Base-by-base conservation (phyloP, 2,113 vertebrate species). In the Chamaetylas fuelleborni region DNA sequence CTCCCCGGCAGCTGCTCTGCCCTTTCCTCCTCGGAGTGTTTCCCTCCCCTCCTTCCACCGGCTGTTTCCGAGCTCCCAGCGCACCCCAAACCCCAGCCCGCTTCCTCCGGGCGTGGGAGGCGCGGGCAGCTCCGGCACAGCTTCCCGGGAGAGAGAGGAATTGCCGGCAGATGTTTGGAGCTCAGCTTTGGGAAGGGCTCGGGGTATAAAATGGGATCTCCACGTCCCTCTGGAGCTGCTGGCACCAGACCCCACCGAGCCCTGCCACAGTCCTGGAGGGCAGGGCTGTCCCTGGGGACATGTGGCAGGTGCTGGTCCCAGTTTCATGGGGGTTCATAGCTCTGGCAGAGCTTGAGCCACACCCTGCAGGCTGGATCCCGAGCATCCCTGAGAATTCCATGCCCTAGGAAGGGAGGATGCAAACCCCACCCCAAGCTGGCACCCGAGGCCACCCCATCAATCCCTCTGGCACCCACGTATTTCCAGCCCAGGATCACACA, bases 31-130 rank as follows among this genome's bases (percentile, higher is more conserved):
- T 24, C 1, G 4, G 15, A 77, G 38, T 58, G 0, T 36, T 77
- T 72, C 79, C 54, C 81, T 57, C 17, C 57, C 73, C 26, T 43
- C 83, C 38, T 51, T 8, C 77, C 81, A 34, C 2, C 31, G n/a
- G 93, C 3, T 6, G 56, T 40, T 87, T 26, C 86, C 8, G 26
- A 73, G 81, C 73, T 73, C 88, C 54, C 86, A 19, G 74, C 3
- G 16, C 81, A 71, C 42, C 95, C 71, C 89, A 90, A 85, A 86
- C 31, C 87, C 79, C 7, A 73, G 34, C 3, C 89, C 51, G 23
- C 93, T 90, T 94, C 95, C 92, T 95, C 19, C n/a, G 4, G 89
- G 10, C 3, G 34, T 50, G 77, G 88, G 87, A 88, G 77, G 62
- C 1, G 17, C 28, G n/a, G 87, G 54, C 71, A 6, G 92, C 77